Evolutionary conservation across 2,888 invertebrate species (phyloP), one percentile per base, ranked within the genome.

Genomic region (Xanthostigma xanthostigma): DNA sequence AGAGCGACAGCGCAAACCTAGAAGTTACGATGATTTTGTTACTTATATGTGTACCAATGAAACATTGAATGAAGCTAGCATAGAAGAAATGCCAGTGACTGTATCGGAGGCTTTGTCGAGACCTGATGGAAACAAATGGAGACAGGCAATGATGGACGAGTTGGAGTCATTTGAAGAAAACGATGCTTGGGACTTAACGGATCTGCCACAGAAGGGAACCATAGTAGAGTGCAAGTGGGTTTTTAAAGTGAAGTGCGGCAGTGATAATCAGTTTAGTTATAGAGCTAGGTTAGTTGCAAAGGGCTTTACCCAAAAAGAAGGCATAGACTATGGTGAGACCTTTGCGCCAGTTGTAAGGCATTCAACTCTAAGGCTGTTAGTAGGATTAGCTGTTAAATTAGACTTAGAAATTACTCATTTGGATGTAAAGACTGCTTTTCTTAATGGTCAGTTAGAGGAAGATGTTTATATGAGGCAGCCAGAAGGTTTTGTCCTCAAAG

Each of bases 181-280:
- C 49, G 46, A 54, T 37, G 54, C 58, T 11, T 60, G 59, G 58
- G 55, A 57, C 9, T 14, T 60, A 2, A 46, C 51, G 0, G 55
- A 59, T 48, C 6, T 41, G n/a, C 58, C 57, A 43, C 45, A 54
- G 36, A 44, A 42, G 46, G 49, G 35, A 36, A 55, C 49, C 9
- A 51, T 60, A 33, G 58, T 60, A 41, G 17, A 57, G 36, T 57
- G 56, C 45, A 61, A 60, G 42, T 61, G 58, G 59, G 58, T 60
- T 10, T 59, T 54, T 43, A 57, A 58, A 48, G 14, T 17, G 60
- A 60, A 49, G 12, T 8, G 34, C n/a, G 52, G 58, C 46, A 48
- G 49, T 50, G 55, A 56, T 10, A 48, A 48, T 40, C 45, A 55
- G 40, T 46, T 55, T 17, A 44, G 50, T 6, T 57, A 57, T 50